Evolutionary conservation across 1,140 invertebrate species (phyloP), one percentile per base, ranked within the genome.

Genomic region (Tetragnatha versicolor): DNA sequence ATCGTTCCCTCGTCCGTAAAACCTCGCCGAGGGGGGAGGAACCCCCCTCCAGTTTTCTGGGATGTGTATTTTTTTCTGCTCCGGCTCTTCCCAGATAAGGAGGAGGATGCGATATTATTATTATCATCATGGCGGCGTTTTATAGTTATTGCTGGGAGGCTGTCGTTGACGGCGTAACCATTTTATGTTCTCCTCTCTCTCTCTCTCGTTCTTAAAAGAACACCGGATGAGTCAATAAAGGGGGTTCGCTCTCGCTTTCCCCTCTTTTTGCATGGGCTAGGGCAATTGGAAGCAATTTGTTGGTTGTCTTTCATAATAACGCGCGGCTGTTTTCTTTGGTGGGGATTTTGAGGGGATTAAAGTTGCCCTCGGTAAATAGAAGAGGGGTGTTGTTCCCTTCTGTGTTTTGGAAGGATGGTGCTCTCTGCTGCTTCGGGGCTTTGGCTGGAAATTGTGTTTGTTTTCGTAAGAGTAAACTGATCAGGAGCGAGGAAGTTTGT

Each of bases 151-250:
- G 68, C 68, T 70, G 4, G n/a, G 47, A 70, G 68, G 68, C 68
- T 29, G 27, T 70, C 51, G 47, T 55, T 70, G 68, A 70, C 68
- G 29, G 31, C 17, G 68, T 70, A 70, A 70, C 68, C 68, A 55
- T 70, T 70, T 70, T 70, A 70, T 70, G 49, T 33, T 70, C 55
- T 53, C 47, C 68, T 53, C 55, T 47, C 68, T 12, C 68, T 51
- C 31, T 51, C 25, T n/a, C n/a, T n/a, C n/a, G n/a, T 51, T 22
- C 14, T 47, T 31, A 60, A 73, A 73, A 45, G 51, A 73, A 73
- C 69, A 73, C 35, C 9, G 69, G 69, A 60, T 60, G 69, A 73
- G 69, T 73, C 69, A 73, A 73, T 73, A 73, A 73, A 73, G 69
- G 39, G 49, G 7, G 27, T 10, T 27, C n/a, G 7, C 68, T 17